phyloP scores from a whole-genome alignment of 1,140 invertebrate genomes.

The Diuraphis noxia region DNA sequence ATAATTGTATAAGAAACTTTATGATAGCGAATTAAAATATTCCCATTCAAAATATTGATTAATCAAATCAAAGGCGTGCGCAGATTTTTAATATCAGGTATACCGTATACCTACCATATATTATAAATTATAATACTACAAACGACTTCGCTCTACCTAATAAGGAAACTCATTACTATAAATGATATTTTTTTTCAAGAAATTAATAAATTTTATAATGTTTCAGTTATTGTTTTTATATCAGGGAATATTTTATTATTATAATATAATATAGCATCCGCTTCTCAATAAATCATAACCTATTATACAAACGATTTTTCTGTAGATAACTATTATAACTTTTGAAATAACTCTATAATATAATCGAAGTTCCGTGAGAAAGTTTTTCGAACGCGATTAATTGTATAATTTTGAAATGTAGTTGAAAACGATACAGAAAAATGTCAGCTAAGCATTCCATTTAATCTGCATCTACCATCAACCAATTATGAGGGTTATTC shows the following conservation, averaged over 20 bases:
- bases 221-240: neutral
- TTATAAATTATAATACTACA: neutral
- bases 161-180: neutral
- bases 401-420: neutral
- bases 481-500: neutral
- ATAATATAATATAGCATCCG: no score
- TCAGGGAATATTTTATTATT: neutral
- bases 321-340: neutral
- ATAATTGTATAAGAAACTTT: neutral
- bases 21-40: neutral
- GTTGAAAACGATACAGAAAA: neutral
- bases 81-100: neutral
- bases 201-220: neutral
- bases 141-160: neutral
- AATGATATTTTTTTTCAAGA: neutral
- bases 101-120: neutral
- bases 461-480: neutral
- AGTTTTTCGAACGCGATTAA: neutral
- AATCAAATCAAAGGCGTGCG: neutral
- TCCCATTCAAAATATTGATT: conserved; percentile 2
- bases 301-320: neutral
- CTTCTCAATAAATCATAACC: neutral
- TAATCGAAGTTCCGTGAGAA: neutral
- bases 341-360: neutral
- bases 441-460: neutral